Base-by-base conservation (phyloP, 2,888 invertebrate genomes). In the Caenorhabditis parvicauda region DNA sequence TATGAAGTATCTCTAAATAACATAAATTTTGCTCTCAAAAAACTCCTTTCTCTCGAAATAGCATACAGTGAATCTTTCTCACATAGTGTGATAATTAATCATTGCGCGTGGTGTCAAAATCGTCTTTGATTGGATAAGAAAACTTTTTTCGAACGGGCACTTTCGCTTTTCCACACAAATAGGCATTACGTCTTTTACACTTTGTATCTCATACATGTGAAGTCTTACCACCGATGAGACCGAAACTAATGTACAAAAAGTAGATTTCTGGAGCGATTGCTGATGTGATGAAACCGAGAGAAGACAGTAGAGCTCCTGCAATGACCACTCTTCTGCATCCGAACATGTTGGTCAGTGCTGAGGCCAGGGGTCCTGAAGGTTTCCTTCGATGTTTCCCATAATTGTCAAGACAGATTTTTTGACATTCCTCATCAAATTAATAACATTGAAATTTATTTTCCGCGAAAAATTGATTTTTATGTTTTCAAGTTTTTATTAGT, bases 261-360 rank as follows among this genome's bases (percentile, higher is more conserved):
- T 70, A 70, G 27, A 80, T 64, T 6, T 66, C 67, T 66, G 87
- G 86, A 0, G 94, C 92, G 77, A 88, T 89, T 37, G 89, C 87
- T 65, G 93, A 93, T 24, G 88, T 77, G 4, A 89, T 84, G 71
- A 96, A 87, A 73, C 91, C 93, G 0, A 85, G 74, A 4, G 89
- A 85, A 0, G 91, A 89, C 1, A 86, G 72, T 3, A 86, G 82
- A 0, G 93, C 87, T 0, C 96, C 96, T 0, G 87, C 88, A 54
- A 96, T 90, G 0, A 94, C 93, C 51, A 95, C 93, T 1, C 86
- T 78, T 35, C 92, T 88, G 81, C 96, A 96, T 17, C 95, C 96
- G 84, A 90, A 96, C 70, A 89, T 88, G 84, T 96, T 95, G 46
- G 94, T 94, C 76, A 96, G 88, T 1, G 90, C 89, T 79, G 93